Evolutionary conservation across 2,113 vertebrate genomes (phyloP).

Genomic region (Brachyhypopomus occidentalis): DNA sequence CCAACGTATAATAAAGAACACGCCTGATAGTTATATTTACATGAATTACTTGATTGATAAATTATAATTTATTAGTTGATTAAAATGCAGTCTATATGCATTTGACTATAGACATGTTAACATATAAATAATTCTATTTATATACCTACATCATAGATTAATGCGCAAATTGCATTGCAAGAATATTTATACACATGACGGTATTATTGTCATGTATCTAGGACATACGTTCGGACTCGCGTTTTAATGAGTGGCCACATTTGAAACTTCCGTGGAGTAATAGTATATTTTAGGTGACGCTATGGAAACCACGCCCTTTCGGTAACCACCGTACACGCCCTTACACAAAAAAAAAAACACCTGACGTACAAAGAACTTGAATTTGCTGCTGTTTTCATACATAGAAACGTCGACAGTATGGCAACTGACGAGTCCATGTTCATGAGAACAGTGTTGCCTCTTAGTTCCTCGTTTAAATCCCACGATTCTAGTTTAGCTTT

Average conservation of each 20-base stretch:
- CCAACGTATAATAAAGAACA: too few relatives aligned
- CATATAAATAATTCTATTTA: too few relatives aligned
- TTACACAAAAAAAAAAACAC: constrained; percentile 34
- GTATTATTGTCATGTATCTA: too few relatives aligned
- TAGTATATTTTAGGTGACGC: constrained; percentile 12
- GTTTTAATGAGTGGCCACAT: neutral
- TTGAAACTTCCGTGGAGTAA: neutral
- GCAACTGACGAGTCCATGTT: constrained; percentile 54
- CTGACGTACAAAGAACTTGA: constrained; percentile 39
- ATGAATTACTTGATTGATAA: too few relatives aligned
- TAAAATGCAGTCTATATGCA: too few relatives aligned
- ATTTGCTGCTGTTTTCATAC: neutral
- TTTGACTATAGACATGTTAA: too few relatives aligned
- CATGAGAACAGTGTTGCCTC: constrained; percentile 57
- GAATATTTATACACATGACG: too few relatives aligned
- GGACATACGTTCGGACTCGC: too few relatives aligned
- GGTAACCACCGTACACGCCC: neutral
- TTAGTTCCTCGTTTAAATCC: constrained; percentile 14
- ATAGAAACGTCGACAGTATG: neutral
- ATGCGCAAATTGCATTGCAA: too few relatives aligned
- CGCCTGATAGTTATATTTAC: too few relatives aligned
- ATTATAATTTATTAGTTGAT: too few relatives aligned
- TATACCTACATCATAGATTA: too few relatives aligned
- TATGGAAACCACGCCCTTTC: constrained; percentile 30
- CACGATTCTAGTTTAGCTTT: constrained; percentile 70